Conservation (phyloP, 2,797 vertebrate species). For the Myotis daubentonii region DNA sequence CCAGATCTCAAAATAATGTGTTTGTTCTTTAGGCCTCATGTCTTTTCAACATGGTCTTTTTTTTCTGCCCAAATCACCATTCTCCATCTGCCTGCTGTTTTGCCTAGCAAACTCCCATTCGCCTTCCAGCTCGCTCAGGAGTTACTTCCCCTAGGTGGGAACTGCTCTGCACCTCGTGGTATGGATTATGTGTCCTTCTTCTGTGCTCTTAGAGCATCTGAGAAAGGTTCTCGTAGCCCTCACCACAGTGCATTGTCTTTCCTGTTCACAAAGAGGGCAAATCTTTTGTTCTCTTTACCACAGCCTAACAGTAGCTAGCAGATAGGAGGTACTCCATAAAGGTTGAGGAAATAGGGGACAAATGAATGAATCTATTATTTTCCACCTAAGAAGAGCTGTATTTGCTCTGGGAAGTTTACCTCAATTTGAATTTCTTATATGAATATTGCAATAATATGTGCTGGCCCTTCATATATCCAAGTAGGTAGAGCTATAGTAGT, state of each 20-base stretch:
- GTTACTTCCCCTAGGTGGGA: not conserved
- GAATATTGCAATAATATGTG: not conserved
- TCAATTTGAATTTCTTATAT: constrained; percentile 12
- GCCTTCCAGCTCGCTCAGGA: not conserved
- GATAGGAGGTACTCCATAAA: not conserved
- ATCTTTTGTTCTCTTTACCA: not conserved
- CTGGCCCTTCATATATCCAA: not conserved
- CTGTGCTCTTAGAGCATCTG: not conserved
- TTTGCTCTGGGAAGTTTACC: not conserved
- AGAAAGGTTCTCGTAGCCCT: not conserved
- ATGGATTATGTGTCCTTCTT: not conserved
- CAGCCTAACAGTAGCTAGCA: not conserved
- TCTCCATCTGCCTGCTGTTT: not conserved
- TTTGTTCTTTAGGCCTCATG: constrained; percentile 33
- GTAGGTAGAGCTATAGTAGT: not conserved
- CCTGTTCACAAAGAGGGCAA: not conserved
- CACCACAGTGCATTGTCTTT: not conserved
- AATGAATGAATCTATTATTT: not conserved
- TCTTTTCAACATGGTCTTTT: not conserved
- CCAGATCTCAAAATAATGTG: constrained; percentile 19
- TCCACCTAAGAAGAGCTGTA: not conserved
- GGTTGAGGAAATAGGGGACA: not conserved
- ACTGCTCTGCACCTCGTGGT: not conserved
- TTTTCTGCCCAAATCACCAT: not conserved
- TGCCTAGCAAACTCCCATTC: not conserved